Evolutionary conservation across 2,113 vertebrate genomes (phyloP).

Genomic region (Tyrannus savana): DNA sequence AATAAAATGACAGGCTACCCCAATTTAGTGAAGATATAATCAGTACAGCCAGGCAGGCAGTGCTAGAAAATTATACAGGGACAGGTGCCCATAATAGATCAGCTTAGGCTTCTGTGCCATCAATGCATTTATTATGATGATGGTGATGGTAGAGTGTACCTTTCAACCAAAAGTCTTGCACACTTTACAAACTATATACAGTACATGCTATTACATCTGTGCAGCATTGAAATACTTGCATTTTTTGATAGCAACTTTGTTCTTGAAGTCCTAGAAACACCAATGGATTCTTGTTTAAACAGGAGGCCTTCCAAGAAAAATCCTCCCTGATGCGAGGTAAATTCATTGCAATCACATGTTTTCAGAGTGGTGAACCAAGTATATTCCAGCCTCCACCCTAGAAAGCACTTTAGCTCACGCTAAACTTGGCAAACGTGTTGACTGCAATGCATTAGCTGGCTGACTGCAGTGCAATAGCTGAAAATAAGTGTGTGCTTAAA

Average conservation of each 20-base stretch:
- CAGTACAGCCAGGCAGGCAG: neutral
- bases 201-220: neutral
- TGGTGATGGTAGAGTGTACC: neutral
- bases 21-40: neutral
- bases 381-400: neutral
- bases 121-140: neutral
- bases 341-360: neutral
- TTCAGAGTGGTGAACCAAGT: neutral
- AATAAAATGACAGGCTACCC: constrained; percentile 8
- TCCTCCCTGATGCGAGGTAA: neutral
- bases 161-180: neutral
- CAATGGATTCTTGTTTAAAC: neutral
- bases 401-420: neutral
- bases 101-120: neutral
- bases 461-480: neutral
- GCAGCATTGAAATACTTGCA: neutral
- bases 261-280: neutral
- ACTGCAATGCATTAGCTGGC: neutral
- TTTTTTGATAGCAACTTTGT: neutral
- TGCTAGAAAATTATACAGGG: constrained; percentile 15
- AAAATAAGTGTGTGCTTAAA: neutral
- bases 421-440: neutral
- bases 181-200: neutral
- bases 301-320: neutral
- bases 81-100: constrained; percentile 31